phyloP scores from a whole-genome alignment of 2,113 vertebrate genomes.

The Trogon melanurus region DNA sequence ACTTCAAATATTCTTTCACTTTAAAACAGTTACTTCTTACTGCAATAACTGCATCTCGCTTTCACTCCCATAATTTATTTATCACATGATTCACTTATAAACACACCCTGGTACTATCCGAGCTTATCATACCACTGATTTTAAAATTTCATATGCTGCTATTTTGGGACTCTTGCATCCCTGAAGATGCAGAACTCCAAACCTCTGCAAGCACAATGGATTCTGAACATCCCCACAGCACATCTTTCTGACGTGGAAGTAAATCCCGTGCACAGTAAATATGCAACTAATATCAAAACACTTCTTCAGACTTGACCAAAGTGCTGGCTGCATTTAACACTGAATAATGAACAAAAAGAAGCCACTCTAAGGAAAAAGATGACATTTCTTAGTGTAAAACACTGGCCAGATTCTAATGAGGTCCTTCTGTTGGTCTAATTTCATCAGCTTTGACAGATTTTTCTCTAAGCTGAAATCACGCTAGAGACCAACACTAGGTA shows the following conservation, averaged over 20 bases:
- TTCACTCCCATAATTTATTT: conserved; percentile 27
- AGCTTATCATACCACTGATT: background rate
- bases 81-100: conserved; percentile 30
- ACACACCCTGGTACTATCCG: background rate
- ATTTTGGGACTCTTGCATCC: background rate
- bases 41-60: background rate
- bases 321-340: background rate
- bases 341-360: background rate
- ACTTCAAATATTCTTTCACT: background rate
- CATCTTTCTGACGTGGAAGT: background rate
- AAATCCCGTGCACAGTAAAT: background rate
- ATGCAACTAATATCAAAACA: background rate
- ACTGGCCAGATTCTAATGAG: background rate
- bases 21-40: conserved; percentile 6
- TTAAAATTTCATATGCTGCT: conserved; percentile 38
- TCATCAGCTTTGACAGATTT: background rate
- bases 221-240: background rate
- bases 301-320: background rate
- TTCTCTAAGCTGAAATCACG: background rate
- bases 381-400: background rate
- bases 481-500: background rate
- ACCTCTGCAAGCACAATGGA: background rate
- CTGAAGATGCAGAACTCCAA: background rate
- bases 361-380: background rate
- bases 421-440: background rate